phyloP scores from a whole-genome alignment of 2,888 invertebrate genomes.

The Polyommatus icarus region DNA sequence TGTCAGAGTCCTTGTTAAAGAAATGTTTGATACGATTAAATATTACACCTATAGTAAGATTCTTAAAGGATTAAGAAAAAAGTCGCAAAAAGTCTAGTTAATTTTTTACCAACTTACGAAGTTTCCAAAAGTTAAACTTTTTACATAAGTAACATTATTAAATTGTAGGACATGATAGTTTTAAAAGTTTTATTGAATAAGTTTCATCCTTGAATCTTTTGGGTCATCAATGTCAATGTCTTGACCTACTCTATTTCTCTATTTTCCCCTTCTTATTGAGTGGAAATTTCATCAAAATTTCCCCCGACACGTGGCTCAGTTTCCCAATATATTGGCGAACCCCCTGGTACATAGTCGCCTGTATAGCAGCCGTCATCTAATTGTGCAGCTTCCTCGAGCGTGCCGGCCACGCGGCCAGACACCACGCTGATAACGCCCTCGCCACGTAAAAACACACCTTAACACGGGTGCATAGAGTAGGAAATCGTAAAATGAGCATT shows the following conservation, averaged over 20 bases:
- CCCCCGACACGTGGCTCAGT: conserved; percentile 51
- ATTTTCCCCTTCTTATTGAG: not conserved
- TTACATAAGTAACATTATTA: not conserved
- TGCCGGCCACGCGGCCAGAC: conserved; percentile 70
- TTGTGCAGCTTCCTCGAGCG: conserved; percentile 68
- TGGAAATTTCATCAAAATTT: not conserved
- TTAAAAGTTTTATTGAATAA: not conserved
- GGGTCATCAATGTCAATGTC: not conserved
- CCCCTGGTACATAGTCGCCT: conserved; percentile 54
- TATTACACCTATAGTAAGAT: not conserved
- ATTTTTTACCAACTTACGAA: not conserved
- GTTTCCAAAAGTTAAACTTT: not conserved
- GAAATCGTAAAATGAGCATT: conserved; percentile 25
- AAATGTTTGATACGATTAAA: conserved; percentile 6
- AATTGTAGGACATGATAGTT: not conserved
- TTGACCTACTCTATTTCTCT: not conserved
- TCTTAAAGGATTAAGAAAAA: conserved; percentile 2
- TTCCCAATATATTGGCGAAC: conserved; percentile 46
- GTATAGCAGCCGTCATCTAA: conserved; percentile 75
- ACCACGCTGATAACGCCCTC: conserved; percentile 47
- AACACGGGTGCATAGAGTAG: conserved; percentile 30
- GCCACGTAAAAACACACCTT: conserved; percentile 42
- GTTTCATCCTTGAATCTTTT: not conserved
- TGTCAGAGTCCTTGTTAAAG: conserved; percentile 3
- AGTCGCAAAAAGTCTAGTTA: not conserved